These are phyloP conservation scores for Hozukius guyotensis DNA, from an alignment of 2,797 vertebrate species.

Conservation along the genomic window DNA sequence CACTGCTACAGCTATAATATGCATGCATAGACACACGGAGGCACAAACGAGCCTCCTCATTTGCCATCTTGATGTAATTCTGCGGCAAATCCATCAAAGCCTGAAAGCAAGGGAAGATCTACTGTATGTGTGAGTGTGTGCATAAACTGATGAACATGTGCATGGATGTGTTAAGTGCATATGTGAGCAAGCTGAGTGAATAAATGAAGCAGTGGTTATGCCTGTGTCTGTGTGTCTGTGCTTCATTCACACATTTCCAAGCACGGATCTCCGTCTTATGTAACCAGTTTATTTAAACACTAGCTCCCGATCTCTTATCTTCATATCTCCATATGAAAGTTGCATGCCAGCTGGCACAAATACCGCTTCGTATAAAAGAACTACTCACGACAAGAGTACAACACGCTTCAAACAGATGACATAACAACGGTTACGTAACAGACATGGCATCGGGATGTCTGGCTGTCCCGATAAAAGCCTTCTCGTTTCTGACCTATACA, in stretches of 20 bases:
- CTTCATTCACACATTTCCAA: conserved; percentile 62
- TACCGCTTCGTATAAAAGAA: conserved; percentile 55
- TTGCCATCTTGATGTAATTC: conserved; percentile 51
- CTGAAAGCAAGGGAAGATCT: neutral
- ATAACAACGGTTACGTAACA: conserved; percentile 76
- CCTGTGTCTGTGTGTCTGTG: conserved; percentile 9
- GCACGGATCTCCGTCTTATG: conserved; percentile 53
- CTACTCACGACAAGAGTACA: conserved; percentile 56
- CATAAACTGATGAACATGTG: conserved; percentile 12
- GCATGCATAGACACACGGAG: conserved; percentile 7
- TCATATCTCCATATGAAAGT: conserved; percentile 67
- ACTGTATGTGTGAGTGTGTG: neutral
- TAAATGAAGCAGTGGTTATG: conserved; percentile 19
- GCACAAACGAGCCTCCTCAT: conserved; percentile 30
- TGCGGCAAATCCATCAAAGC: conserved; percentile 50
- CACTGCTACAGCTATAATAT: conserved; percentile 20
- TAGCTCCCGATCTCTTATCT: conserved; percentile 54
- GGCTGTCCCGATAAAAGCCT: conserved; percentile 48
- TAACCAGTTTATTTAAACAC: conserved; percentile 68
- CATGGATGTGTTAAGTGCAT: conserved; percentile 20
- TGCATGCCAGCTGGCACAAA: conserved; percentile 75
- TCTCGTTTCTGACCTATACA: conserved; percentile 56
- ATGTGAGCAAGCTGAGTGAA: conserved; percentile 24
- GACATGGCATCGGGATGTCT: conserved; percentile 53
- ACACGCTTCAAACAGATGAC: conserved; percentile 70